Percentiles rank a stretch among this genome's conserved stretches.
phyloP scores from a whole-genome alignment of 2,113 vertebrate genomes.

The Accipiter cooperii region DNA sequence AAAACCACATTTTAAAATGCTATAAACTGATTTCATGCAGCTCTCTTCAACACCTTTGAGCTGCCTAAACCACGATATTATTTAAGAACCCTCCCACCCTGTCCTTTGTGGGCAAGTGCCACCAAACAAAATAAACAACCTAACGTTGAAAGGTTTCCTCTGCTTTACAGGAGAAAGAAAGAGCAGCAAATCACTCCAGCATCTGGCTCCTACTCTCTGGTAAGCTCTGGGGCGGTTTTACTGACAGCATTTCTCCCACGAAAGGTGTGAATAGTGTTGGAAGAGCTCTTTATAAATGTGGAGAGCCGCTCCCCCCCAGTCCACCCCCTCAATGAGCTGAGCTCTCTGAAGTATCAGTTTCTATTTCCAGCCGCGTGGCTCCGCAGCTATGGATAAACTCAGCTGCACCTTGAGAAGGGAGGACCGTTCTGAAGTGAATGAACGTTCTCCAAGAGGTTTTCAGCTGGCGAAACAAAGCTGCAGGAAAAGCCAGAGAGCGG shows the following conservation, averaged over 20 bases:
- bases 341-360: neutral
- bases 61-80: neutral
- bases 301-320: fast-evolving
- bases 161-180: neutral
- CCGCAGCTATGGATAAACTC: neutral
- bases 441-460: neutral
- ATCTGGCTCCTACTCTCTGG: neutral
- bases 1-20: neutral
- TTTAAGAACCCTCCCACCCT: neutral
- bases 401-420: neutral
- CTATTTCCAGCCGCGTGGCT: fast-evolving
- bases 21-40: neutral
- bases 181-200: neutral
- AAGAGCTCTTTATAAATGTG: neutral
- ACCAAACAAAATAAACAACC: neutral
- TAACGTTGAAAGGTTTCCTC: neutral
- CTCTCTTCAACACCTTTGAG: neutral
- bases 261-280: neutral
- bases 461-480: neutral
- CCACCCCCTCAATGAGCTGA: neutral
- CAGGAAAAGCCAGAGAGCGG: neutral
- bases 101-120: neutral
- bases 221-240: neutral
- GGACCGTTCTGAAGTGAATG: neutral
- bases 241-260: neutral